Conservation (phyloP, 2,113 vertebrate genomes). For the Nerophis ophidion region DNA sequence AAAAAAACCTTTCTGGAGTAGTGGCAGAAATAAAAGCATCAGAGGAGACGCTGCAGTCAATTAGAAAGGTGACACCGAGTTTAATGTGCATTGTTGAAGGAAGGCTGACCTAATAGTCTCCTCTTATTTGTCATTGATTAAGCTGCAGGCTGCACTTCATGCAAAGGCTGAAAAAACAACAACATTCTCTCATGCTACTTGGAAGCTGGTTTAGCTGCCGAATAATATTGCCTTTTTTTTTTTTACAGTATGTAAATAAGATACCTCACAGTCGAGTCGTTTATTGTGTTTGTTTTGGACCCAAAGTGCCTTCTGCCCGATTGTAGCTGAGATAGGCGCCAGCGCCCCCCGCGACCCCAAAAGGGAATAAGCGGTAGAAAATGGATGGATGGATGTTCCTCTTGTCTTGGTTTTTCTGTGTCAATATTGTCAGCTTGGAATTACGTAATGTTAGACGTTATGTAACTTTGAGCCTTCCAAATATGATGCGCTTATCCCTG, state of each 20-base stretch:
- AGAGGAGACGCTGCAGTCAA: conserved; percentile 32
- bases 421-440: conserved; percentile 15
- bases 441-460: conserved; percentile 20
- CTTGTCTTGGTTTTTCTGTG: conserved; percentile 33
- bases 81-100: conserved; percentile 36
- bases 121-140: conserved; percentile 38
- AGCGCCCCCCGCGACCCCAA: too few species aligned
- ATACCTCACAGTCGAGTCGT: conserved; percentile 28
- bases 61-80: conserved; percentile 41
- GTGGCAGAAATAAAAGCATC: conserved; percentile 26
- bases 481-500: background rate
- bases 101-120: conserved; percentile 30
- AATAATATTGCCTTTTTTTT: conserved; percentile 29
- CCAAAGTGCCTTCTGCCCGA: too few species aligned
- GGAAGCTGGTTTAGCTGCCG: background rate
- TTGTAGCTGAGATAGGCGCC: too few species aligned
- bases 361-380: too few species aligned
- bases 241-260: conserved; percentile 43
- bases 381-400: too few species aligned
- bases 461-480: conserved; percentile 10
- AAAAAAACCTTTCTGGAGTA: conserved; percentile 13
- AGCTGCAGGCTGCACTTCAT: conserved; percentile 29
- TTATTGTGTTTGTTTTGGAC: conserved; percentile 18
- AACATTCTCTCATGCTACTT: conserved; percentile 10
- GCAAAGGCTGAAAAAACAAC: conserved; percentile 30